A percentile compares a stretch with the other conserved stretches of the same genome.
phyloP scores from a whole-genome alignment of 2,888 invertebrate species.

The Allolobophora icterica region DNA sequence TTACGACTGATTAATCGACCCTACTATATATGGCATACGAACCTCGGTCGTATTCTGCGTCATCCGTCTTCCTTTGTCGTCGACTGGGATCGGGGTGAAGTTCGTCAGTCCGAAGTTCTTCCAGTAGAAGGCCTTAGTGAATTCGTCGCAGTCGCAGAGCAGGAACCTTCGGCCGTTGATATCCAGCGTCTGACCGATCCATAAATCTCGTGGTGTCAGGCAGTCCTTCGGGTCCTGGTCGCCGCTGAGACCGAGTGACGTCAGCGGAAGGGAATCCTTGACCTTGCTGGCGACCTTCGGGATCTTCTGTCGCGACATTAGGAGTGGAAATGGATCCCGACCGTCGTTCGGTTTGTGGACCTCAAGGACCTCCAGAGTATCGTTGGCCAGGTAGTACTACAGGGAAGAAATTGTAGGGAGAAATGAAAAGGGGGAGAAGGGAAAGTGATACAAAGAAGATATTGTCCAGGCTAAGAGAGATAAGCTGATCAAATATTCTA shows the following conservation, averaged over 20 bases:
- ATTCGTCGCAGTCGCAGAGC: constrained; percentile 80
- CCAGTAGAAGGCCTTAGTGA: constrained; percentile 79
- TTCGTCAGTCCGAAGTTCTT: constrained; percentile 65
- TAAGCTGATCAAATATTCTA: too few relatives aligned
- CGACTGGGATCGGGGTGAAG: constrained; percentile 59
- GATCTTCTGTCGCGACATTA: constrained; percentile 78
- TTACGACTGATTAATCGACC: constrained; percentile 61
- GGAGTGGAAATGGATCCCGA: constrained; percentile 77
- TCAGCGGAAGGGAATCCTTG: constrained; percentile 66
- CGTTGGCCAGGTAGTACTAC: constrained; percentile 80
- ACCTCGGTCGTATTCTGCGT: neutral
- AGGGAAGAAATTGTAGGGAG: neutral
- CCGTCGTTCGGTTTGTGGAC: constrained; percentile 77
- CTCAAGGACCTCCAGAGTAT: constrained; percentile 80
- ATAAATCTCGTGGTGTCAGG: constrained; percentile 79
- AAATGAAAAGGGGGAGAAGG: too few relatives aligned
- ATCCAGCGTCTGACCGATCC: constrained; percentile 69
- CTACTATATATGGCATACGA: constrained; percentile 72
- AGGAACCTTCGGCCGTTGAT: constrained; percentile 71
- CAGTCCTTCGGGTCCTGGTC: constrained; percentile 79
- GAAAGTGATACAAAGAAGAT: too few relatives aligned
- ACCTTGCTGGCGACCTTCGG: constrained; percentile 63
- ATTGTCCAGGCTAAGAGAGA: too few relatives aligned
- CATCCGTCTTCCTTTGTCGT: neutral
- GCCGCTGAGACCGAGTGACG: constrained; percentile 73